Evolutionary conservation across 1,140 invertebrate genomes (phyloP).

Genomic region (Macrotrachela quadricornifera): DNA sequence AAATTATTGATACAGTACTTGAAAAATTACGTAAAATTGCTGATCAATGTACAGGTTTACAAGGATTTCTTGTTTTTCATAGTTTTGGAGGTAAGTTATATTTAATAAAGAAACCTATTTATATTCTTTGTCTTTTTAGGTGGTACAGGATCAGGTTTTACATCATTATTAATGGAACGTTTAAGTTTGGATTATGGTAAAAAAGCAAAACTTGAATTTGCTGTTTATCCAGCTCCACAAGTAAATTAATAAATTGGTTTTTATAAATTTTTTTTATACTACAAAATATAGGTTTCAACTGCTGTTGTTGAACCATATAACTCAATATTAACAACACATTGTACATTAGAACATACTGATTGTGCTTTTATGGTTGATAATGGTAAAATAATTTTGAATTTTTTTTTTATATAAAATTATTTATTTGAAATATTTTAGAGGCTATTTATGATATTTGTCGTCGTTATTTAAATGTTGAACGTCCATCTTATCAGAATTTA

Average conservation of each 20-base stretch:
- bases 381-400: conserved; percentile 63
- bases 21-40: conserved; percentile 19
- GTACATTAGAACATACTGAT: conserved; percentile 23
- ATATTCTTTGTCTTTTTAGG: no score
- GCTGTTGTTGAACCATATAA: conserved; percentile 31
- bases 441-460: conserved; percentile 58
- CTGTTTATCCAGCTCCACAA: conserved; percentile 61
- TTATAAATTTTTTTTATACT: conserved; percentile 7
- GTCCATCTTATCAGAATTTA: conserved; percentile 50
- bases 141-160: conserved; percentile 58
- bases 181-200: conserved; percentile 65
- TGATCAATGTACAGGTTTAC: neutral
- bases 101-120: no score
- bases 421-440: conserved; percentile 26
- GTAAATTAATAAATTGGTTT: conserved; percentile 29
- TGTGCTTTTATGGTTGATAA: conserved; percentile 45
- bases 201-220: conserved; percentile 63
- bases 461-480: conserved; percentile 42
- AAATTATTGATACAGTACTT: conserved; percentile 19
- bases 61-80: neutral
- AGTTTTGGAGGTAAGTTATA: conserved; percentile 24
- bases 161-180: conserved; percentile 61
- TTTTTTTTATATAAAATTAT: no score
- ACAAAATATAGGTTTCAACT: conserved; percentile 16
- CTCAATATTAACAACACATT: conserved; percentile 24